phyloP scores from a whole-genome alignment of 2,888 invertebrate species.

The Tachina grossa region DNA sequence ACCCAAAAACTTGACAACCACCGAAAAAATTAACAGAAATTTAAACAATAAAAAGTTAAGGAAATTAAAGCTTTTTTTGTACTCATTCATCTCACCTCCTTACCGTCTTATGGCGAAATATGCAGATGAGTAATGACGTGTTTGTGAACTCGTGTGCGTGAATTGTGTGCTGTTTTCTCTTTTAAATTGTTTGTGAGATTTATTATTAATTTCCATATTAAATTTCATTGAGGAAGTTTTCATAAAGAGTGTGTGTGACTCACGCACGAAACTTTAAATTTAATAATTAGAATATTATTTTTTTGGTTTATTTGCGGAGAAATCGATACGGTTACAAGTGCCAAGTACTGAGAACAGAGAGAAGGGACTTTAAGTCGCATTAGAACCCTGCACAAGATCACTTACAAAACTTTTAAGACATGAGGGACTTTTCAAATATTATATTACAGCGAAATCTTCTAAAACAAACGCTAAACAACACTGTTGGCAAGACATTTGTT shows the following conservation, averaged over 20 bases:
- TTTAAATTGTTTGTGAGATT: constrained; percentile 19
- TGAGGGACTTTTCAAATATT: no score
- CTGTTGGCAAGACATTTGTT: no score
- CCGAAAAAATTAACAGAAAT: not conserved
- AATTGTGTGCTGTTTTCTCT: constrained; percentile 11
- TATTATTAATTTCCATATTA: constrained; percentile 66
- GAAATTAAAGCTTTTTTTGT: constrained; percentile 50
- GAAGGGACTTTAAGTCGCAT: no score
- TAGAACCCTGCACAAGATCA: no score
- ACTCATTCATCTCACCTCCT: constrained; percentile 26
- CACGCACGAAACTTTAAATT: constrained; percentile 55
- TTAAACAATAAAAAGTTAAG: constrained; percentile 52
- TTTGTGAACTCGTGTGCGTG: constrained; percentile 2
- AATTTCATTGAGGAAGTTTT: constrained; percentile 57
- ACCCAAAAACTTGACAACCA: constrained; percentile 20
- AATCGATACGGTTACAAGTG: constrained; percentile 26
- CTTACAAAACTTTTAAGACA: no score
- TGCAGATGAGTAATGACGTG: constrained; percentile 52
- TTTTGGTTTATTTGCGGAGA: constrained; percentile 2
- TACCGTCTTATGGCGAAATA: constrained; percentile 20
- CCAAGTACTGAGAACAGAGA: not conserved
- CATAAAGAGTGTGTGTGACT: constrained; percentile 62
- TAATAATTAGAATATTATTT: not conserved
- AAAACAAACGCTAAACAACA: no score
- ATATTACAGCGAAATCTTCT: no score